Conservation (phyloP, 2,113 vertebrate genomes). For the Hippopotamus amphibius region DNA sequence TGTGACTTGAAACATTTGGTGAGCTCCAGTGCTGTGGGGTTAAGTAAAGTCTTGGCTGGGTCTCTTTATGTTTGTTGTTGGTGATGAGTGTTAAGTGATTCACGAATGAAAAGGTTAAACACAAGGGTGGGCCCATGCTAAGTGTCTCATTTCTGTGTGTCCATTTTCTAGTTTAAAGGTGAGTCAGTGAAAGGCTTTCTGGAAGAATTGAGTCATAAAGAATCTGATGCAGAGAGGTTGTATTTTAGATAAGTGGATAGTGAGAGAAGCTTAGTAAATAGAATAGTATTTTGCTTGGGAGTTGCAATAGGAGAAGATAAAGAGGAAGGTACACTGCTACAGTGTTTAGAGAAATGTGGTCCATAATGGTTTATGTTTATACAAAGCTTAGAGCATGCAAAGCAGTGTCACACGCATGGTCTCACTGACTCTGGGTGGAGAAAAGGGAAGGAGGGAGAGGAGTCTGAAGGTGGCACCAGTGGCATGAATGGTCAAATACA, state of each 20-base stretch:
- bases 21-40: not conserved
- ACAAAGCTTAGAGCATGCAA: not conserved
- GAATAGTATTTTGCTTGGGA: not conserved
- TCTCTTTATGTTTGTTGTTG: constrained; percentile 47
- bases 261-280: not conserved
- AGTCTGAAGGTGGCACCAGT: not conserved
- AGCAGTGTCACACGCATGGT: not conserved
- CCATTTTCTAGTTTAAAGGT: constrained; percentile 32
- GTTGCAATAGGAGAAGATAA: not conserved
- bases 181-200: constrained; percentile 65
- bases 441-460: not conserved
- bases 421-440: not conserved
- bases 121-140: not conserved
- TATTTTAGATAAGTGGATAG: constrained; percentile 10
- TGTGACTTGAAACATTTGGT: constrained; percentile 7
- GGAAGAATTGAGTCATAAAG: constrained; percentile 59
- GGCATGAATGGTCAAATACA: not conserved
- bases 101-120: constrained; percentile 56
- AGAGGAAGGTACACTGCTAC: not conserved
- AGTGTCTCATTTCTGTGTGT: constrained; percentile 30
- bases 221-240: not conserved
- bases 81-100: constrained; percentile 59
- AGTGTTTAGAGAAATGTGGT: not conserved
- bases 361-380: not conserved
- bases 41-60: not conserved